These are phyloP conservation scores for Fregetta grallaria DNA, from an alignment of 2,113 vertebrate species.

Conservation along the genomic window DNA sequence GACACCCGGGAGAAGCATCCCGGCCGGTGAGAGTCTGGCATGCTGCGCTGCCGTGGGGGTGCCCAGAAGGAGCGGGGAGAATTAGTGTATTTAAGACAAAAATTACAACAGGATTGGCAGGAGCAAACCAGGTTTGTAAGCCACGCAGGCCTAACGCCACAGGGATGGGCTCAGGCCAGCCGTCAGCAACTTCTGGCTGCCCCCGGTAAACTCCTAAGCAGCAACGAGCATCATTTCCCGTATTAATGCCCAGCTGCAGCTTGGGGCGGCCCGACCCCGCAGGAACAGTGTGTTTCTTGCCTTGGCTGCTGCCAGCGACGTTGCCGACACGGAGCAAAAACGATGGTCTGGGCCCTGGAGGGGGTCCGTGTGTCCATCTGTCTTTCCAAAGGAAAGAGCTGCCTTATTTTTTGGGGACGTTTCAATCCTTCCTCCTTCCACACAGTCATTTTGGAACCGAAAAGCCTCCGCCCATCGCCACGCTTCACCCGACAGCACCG, in stretches of 20 bases:
- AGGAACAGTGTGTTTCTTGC: background rate
- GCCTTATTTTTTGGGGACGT: fast-evolving
- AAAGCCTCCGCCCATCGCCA: background rate
- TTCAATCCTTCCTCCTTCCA: background rate
- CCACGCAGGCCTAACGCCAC: fast-evolving
- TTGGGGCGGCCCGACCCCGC: fast-evolving
- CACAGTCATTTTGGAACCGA: constrained; percentile 39
- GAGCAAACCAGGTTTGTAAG: background rate
- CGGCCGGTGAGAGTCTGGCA: fast-evolving
- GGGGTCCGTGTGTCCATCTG: fast-evolving
- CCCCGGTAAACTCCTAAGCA: background rate
- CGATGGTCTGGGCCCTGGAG: fast-evolving
- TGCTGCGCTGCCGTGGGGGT: fast-evolving
- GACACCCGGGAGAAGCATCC: background rate
- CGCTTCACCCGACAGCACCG: fast-evolving
- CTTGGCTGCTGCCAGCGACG: fast-evolving
- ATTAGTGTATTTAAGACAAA: background rate
- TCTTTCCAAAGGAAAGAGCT: background rate
- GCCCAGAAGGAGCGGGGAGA: fast-evolving
- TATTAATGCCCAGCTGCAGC: background rate
- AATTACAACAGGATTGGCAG: background rate
- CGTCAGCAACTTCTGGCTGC: background rate
- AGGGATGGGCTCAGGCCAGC: background rate
- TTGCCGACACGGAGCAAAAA: fast-evolving
- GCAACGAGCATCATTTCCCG: fast-evolving